These are phyloP conservation scores for Myotis davidii DNA, from an alignment of 2,113 vertebrate species.

Conservation along the genomic window DNA sequence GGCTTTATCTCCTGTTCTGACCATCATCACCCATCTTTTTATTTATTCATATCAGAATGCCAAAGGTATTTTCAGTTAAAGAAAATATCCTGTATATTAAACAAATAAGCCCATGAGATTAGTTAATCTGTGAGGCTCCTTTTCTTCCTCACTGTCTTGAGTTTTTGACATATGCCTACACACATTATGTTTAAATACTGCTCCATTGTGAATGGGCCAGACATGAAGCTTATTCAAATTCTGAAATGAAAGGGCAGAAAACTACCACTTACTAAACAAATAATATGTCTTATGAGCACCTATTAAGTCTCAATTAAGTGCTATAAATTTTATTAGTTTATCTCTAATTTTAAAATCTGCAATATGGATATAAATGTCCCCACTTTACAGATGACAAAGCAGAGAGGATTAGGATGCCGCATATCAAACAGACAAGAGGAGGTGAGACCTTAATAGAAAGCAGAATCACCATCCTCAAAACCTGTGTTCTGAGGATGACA, in stretches of 20 bases:
- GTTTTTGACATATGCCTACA: neutral
- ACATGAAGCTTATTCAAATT: neutral
- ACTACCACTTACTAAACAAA: neutral
- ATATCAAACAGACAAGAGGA: neutral
- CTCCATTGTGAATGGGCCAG: neutral
- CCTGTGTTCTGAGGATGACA: neutral
- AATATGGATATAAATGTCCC: neutral
- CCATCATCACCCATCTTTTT: neutral
- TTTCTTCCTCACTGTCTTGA: neutral
- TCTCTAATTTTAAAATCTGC: neutral
- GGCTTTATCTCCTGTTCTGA: neutral
- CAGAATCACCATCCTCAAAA: neutral
- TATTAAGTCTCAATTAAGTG: neutral
- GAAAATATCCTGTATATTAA: neutral
- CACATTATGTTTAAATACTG: neutral
- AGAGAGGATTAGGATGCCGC: neutral
- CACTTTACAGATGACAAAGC: neutral
- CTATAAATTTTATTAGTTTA: neutral
- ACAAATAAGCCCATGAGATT: neutral
- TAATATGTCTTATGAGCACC: neutral
- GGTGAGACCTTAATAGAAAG: neutral
- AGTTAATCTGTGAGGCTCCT: neutral
- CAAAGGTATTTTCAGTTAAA: conserved; percentile 14
- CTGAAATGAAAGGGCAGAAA: neutral
- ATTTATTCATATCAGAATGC: neutral